phyloP scores from a whole-genome alignment of 2,888 invertebrate species.

The Schizaphis graminum region DNA sequence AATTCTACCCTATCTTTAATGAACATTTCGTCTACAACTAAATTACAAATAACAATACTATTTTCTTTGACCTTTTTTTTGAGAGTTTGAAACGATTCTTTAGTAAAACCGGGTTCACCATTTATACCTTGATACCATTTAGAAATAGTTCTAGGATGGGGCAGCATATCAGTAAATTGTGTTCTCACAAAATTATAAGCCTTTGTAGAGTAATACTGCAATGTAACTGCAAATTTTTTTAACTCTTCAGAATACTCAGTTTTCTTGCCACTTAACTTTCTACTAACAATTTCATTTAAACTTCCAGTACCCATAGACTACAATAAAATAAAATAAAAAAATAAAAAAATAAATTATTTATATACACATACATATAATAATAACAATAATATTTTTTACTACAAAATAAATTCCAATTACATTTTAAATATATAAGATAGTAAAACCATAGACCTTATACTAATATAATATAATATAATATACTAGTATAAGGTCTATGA shows the following conservation, averaged over 20 bases:
- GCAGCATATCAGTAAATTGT: constrained; percentile 1
- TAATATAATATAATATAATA: no score
- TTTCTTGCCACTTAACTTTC: constrained; percentile 2
- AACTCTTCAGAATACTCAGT: constrained; percentile 14
- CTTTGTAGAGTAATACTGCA: not conserved
- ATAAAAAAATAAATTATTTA: not conserved
- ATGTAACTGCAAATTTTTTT: constrained; percentile 9
- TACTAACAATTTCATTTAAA: constrained; percentile 22
- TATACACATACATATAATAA: not conserved
- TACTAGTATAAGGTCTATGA: no score
- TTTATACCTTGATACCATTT: not conserved
- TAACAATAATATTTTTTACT: no score
- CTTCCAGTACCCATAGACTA: not conserved
- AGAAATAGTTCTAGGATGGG: constrained; percentile 4
- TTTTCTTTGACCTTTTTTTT: constrained; percentile 4
- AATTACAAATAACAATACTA: not conserved
- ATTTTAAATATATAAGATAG: no score
- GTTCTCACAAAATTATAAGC: constrained; percentile 7
- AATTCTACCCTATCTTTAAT: constrained; percentile 16
- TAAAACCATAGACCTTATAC: no score
- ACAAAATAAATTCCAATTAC: no score
- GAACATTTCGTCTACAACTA: constrained; percentile 10
- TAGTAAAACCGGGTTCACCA: constrained; percentile 19
- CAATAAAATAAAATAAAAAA: not conserved
- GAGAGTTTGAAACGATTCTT: constrained; percentile 13